Evolutionary conservation across 2,888 invertebrate species (phyloP), one percentile per base, ranked within the genome.

Genomic region (Papilio demoleus): DNA sequence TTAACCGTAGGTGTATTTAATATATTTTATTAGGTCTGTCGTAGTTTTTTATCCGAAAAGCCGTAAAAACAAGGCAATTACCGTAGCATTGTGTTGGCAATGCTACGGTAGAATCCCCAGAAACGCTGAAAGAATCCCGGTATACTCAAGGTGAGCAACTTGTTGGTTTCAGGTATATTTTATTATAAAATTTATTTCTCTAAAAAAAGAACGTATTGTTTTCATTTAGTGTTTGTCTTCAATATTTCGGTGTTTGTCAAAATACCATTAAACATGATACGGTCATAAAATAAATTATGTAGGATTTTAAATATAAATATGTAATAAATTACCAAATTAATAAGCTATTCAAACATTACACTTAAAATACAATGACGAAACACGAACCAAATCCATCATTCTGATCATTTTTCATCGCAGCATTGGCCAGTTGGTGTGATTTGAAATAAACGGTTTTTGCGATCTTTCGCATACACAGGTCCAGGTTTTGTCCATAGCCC

Each of bases 401-500:
- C 9, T 38, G 12, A 14, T 64, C 22, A 17, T 42, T 70, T 72
- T 40, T 67, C 72, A 19, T 76, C 77, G 72, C 87, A 87, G 70
- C 87, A 87, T 17, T 78, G 72, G 17, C 82, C 81, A 0, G 86
- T 82, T 1, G 87, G 80, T 0, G 81, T 84, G 22, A 87, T 82
- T 34, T 74, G 75, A 67, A 81, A 88, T 2, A 85, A 61, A 11
- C 87, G 76, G 70, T 87, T 85, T 62, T 77, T 81, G 14, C 87
- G 78, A 58, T 88, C 87, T 50, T 75, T 82, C 1, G 86, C 87
- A 70, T 78, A 87, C 8, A 86, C 82, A 0, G 83, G 81, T 0
- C 80, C 81, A 0, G 79, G 79, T 2, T 71, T 50, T 0, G 81
- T 71, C 75, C 81, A 87, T 14, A 82, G 6, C 4, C 83, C 87